phyloP scores from a whole-genome alignment of 2,113 vertebrate species.

The Sitta europaea region DNA sequence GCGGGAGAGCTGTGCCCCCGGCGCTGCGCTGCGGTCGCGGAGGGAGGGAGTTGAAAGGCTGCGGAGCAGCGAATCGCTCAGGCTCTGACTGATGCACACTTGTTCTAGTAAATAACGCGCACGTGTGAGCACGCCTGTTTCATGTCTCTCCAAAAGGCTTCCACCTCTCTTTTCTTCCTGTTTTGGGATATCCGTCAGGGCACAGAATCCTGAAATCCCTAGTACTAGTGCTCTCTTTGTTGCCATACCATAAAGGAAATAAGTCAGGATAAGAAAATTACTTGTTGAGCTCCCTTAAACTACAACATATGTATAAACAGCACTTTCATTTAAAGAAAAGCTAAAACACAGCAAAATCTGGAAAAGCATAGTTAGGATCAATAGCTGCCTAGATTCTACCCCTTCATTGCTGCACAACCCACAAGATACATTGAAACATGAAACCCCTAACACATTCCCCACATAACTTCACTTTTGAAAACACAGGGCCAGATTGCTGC shows the following conservation, averaged over 20 bases:
- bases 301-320: not conserved
- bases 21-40: accelerated
- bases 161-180: not conserved
- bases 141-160: not conserved
- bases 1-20: not conserved
- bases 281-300: not conserved
- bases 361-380: not conserved
- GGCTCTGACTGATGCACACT: accelerated
- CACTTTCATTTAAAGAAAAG: not conserved
- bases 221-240: not conserved
- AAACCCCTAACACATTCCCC: constrained; percentile 52
- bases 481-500: not conserved
- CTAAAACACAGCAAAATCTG: not conserved
- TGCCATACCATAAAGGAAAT: not conserved
- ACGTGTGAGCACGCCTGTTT: accelerated
- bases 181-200: not conserved
- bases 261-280: not conserved
- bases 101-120: not conserved
- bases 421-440: constrained; percentile 23
- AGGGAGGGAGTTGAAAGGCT: not conserved
- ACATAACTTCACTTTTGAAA: constrained; percentile 50
- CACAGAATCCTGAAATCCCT: not conserved
- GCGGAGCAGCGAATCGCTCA: not conserved
- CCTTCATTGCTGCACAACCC: not conserved
- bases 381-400: not conserved